Conservation (phyloP, 2,113 vertebrate species). For the Tamias sibiricus region DNA sequence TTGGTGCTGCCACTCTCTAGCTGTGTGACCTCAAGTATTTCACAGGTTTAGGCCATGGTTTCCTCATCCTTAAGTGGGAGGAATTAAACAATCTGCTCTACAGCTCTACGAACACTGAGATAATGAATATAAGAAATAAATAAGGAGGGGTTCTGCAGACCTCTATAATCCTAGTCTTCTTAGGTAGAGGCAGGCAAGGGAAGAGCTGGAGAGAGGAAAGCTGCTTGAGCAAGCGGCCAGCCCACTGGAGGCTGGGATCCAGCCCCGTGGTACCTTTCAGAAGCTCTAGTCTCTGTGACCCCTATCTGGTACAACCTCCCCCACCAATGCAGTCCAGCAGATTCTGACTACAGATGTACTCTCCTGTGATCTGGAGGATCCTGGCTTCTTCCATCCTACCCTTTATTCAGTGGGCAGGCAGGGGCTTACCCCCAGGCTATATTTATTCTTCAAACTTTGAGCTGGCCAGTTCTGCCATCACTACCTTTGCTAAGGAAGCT, state of each 20-base stretch:
- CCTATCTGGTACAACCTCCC: neutral
- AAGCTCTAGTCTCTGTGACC: neutral
- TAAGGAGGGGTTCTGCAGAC: neutral
- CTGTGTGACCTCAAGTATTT: no score
- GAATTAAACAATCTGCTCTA: neutral
- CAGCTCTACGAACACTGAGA: neutral
- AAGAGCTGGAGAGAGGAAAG: neutral
- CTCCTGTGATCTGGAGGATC: neutral
- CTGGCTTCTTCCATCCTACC: neutral
- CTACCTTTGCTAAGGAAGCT: neutral
- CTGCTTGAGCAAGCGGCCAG: neutral
- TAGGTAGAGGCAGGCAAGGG: neutral
- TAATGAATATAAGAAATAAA: neutral
- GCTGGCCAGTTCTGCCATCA: slow-evolving; percentile 25
- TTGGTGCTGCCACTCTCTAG: no score
- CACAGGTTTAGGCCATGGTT: no score
- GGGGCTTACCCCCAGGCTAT: slow-evolving; percentile 60
- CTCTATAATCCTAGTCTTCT: neutral
- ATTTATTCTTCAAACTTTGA: neutral
- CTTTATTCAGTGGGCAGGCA: neutral
- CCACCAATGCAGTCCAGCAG: neutral
- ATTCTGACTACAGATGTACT: neutral
- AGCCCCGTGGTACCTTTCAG: neutral
- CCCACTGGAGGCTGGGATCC: neutral
- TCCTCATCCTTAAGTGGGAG: no score